Conservation (phyloP, 2,888 invertebrate species). For the Ischnura elegans region DNA sequence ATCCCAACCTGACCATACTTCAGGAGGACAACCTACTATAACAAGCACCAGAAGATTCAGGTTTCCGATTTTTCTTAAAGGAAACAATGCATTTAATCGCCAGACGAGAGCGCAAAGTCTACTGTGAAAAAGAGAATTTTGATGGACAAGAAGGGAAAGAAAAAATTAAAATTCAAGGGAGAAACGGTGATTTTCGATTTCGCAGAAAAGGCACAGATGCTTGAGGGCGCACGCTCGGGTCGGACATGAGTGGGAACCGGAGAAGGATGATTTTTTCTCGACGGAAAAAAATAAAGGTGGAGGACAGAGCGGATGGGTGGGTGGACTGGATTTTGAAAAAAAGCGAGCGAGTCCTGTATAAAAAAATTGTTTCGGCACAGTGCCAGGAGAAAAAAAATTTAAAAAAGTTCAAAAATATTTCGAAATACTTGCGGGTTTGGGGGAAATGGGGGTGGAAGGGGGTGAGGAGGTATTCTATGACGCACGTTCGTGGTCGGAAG, state of each 20-base stretch:
- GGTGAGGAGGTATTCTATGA: too few species aligned
- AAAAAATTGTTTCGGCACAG: not conserved
- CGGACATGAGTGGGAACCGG: not conserved
- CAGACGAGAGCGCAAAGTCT: not conserved
- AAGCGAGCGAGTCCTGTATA: not conserved
- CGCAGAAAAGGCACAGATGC: not conserved
- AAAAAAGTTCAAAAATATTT: conserved; percentile 4
- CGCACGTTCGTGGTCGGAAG: too few species aligned
- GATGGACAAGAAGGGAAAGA: not conserved
- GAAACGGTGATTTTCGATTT: not conserved
- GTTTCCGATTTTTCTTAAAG: not conserved
- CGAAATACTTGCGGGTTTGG: not conserved
- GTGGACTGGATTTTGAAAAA: not conserved
- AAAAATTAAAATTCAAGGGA: not conserved
- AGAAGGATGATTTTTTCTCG: not conserved
- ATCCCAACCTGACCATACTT: not conserved
- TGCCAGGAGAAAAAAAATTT: too few species aligned
- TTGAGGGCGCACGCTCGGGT: not conserved
- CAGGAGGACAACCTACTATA: not conserved
- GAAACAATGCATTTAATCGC: not conserved
- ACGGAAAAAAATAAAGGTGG: not conserved
- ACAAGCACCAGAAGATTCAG: not conserved
- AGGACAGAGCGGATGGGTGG: not conserved
- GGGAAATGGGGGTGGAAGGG: not conserved
- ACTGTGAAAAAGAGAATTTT: not conserved